Conservation (phyloP, 2,113 vertebrate genomes). For the Cercopithecus mona region DNA sequence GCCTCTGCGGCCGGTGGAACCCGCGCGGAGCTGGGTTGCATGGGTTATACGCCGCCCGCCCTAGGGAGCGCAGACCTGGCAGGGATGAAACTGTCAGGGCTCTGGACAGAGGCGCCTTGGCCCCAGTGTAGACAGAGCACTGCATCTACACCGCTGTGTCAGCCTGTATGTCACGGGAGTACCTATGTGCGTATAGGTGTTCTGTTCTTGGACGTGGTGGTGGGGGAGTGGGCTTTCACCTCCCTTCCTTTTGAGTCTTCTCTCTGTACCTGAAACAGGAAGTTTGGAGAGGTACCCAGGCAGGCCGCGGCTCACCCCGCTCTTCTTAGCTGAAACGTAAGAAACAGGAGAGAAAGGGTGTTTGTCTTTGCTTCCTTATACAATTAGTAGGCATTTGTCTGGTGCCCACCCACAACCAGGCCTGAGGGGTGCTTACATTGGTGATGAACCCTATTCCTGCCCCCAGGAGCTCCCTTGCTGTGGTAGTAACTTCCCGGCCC, state of each 20-base stretch:
- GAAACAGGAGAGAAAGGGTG: not conserved
- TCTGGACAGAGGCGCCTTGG: not conserved
- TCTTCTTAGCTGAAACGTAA: not conserved
- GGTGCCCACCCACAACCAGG: not conserved
- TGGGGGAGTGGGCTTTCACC: too few relatives aligned
- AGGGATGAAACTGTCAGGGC: not conserved
- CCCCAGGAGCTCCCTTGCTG: not conserved
- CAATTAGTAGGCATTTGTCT: not conserved
- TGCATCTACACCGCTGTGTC: not conserved
- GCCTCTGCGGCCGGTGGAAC: not conserved
- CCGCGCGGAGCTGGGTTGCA: not conserved
- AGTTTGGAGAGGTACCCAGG: not conserved
- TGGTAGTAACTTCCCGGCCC: not conserved
- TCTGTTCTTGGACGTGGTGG: not conserved
- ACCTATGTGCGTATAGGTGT: fast-evolving
- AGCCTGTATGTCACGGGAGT: fast-evolving
- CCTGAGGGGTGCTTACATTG: not conserved
- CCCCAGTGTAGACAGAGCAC: not conserved
- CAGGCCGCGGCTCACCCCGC: not conserved
- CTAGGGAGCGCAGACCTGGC: not conserved
- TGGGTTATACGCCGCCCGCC: too few relatives aligned
- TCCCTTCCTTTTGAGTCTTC: not conserved
- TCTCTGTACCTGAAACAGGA: not conserved
- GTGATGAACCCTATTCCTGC: not conserved
- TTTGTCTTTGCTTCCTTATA: not conserved